Base-by-base conservation (phyloP, 2,113 vertebrate genomes). In the Macroglossus sobrinus region DNA sequence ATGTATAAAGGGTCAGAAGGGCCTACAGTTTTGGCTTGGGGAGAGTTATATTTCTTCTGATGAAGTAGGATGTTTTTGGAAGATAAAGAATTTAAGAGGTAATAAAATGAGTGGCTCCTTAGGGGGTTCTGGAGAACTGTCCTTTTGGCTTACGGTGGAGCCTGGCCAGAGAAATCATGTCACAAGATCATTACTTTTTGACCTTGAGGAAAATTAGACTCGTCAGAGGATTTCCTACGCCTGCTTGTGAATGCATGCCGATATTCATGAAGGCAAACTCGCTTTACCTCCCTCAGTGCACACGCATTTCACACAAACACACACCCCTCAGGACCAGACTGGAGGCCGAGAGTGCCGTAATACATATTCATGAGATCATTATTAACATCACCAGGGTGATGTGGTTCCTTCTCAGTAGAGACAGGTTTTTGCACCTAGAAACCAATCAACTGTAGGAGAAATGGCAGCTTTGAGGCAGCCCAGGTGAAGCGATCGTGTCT, bases 361-460 rank as follows among this genome's bases (percentile, higher is more conserved):
- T 74, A 19, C 38, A 95, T 93, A 98, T 91, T 93, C 74, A 95
- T 45, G 71, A 95, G 88, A 19, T 57, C 68, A 91, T 85, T 59
- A 94, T 79, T 92, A 79, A 93, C 40, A n/a, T 82, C 68, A 88
- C 68, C 26, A 38, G 92, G 43, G 45, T 86, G 85, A 59, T 96
- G 76, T 61, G 55, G 38, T 55, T 95, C 33, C 22, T 89, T 85
- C 89, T 93, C 69, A 28, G 71, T 1, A 76, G 43, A 91, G 85
- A 89, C 72, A n/a, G 4, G 78, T 16, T 80, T 85, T 72, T 47
- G 55, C 16, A 71, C 43, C 78, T 84, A 84, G 86, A 64, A 89
- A 28, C 24, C 0, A 8, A 66, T 55, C 71, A 69, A 64, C 1
- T 35, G 7, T 10, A 7, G 63, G n/a, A 85, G 47, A 92, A 84